These are phyloP conservation scores for Poliocrania exsul DNA, from an alignment of 2,797 vertebrate species.

Conservation along the genomic window DNA sequence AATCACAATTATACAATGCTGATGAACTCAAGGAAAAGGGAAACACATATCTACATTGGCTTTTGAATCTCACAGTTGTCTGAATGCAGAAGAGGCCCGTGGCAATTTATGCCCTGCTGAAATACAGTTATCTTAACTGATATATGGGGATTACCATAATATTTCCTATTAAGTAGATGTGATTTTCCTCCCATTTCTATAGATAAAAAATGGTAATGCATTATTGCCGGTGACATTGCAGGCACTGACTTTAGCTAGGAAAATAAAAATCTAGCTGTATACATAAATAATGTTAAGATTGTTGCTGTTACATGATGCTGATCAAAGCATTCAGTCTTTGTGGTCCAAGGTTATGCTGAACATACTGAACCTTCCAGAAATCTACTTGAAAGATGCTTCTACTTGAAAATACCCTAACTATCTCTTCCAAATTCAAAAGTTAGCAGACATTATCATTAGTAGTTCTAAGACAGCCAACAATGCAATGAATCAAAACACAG, in stretches of 20 bases:
- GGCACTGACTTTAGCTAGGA: conserved; percentile 1
- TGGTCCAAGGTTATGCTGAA: conserved; percentile 1
- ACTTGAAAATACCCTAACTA: not conserved
- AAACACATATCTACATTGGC: conserved; percentile 28
- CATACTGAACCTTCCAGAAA: not conserved
- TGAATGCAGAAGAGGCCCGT: conserved; percentile 4
- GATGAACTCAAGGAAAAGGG: not conserved
- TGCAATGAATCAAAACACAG: conserved; percentile 35
- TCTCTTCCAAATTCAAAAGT: not conserved
- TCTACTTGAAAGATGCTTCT: not conserved
- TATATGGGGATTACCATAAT: conserved; percentile 60
- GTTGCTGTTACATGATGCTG: not conserved
- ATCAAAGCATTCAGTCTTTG: not conserved
- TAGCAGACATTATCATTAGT: conserved; percentile 19
- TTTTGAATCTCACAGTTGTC: conserved; percentile 11
- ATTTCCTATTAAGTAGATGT: conserved; percentile 55
- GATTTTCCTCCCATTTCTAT: conserved; percentile 51
- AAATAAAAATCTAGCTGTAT: conserved; percentile 42
- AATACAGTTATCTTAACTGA: conserved; percentile 62
- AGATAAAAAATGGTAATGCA: conserved; percentile 56
- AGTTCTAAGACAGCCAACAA: conserved; percentile 1
- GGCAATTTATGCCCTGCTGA: conserved; percentile 52
- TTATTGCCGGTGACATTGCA: conserved; percentile 40
- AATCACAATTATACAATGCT: not conserved
- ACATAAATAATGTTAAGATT: conserved; percentile 29